phyloP scores from a whole-genome alignment of 2,113 vertebrate species.

The Rana temporaria region DNA sequence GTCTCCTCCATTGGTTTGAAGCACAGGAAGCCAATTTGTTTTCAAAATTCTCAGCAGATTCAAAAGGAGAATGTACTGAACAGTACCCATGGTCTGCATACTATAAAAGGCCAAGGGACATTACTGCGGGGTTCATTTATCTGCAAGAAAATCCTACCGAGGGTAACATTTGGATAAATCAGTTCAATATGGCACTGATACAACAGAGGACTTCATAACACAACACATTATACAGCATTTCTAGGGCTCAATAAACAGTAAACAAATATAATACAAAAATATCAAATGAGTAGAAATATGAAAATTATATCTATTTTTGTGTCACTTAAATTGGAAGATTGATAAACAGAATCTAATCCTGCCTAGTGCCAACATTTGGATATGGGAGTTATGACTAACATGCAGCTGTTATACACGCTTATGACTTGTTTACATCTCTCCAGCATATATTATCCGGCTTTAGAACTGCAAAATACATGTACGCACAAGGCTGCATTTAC shows the following conservation, averaged over 20 bases:
- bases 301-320: slow-evolving; percentile 10
- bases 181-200: no score
- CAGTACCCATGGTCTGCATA: no score
- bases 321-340: slow-evolving; percentile 11
- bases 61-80: no score
- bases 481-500: no score
- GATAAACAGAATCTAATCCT: slow-evolving; percentile 12
- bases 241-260: slow-evolving; percentile 7
- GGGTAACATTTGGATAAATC: no score
- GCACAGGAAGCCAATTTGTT: no score
- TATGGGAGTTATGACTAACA: slow-evolving; percentile 20
- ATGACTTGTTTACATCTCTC: slow-evolving; percentile 24
- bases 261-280: slow-evolving; percentile 19
- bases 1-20: no score
- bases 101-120: no score
- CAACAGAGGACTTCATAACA: background rate
- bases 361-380: slow-evolving; percentile 9
- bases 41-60: no score
- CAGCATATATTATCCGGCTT: slow-evolving; percentile 14
- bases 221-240: background rate
- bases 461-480: background rate
- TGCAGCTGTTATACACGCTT: slow-evolving; percentile 10
- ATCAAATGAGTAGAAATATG: slow-evolving; percentile 25
- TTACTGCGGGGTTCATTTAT: no score
- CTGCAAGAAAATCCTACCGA: no score